Evolutionary conservation across 2,113 vertebrate species (phyloP).

Genomic region (Pygoscelis antarcticus): DNA sequence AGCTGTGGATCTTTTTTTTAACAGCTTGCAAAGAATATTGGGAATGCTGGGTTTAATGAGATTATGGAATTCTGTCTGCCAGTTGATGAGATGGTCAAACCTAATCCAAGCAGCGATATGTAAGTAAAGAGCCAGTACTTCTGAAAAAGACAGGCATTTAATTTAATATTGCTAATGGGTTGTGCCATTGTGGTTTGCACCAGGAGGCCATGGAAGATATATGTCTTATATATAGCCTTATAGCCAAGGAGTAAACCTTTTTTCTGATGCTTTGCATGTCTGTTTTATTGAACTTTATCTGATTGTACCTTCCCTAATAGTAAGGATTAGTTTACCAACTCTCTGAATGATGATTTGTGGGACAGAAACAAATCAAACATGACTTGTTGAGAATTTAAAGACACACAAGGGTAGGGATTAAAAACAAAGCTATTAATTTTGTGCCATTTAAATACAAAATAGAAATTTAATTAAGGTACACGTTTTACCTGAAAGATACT

Average conservation of each 20-base stretch:
- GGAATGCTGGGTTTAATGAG: slow-evolving; percentile 95
- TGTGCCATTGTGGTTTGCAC: neutral
- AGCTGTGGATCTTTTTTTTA: slow-evolving; percentile 12
- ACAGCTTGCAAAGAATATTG: slow-evolving; percentile 96
- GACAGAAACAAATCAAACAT: neutral
- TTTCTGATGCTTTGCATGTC: neutral
- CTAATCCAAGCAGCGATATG: slow-evolving; percentile 91
- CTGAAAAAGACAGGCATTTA: neutral
- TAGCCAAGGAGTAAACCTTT: neutral
- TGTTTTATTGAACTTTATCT: neutral
- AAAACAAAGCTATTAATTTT: neutral
- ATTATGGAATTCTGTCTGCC: slow-evolving; percentile 93
- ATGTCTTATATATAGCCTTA: neutral
- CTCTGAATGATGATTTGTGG: neutral
- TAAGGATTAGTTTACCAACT: neutral
- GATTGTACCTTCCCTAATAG: neutral
- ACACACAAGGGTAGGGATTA: neutral
- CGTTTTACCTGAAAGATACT: neutral
- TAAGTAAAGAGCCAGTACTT: slow-evolving; percentile 70
- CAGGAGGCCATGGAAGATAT: neutral
- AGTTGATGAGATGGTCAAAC: slow-evolving; percentile 81
- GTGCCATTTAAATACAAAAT: neutral
- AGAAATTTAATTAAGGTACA: neutral
- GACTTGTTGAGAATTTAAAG: neutral
- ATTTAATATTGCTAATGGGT: neutral